Conservation (phyloP, 2,113 vertebrate genomes). For the Potamarius usumacintae region DNA sequence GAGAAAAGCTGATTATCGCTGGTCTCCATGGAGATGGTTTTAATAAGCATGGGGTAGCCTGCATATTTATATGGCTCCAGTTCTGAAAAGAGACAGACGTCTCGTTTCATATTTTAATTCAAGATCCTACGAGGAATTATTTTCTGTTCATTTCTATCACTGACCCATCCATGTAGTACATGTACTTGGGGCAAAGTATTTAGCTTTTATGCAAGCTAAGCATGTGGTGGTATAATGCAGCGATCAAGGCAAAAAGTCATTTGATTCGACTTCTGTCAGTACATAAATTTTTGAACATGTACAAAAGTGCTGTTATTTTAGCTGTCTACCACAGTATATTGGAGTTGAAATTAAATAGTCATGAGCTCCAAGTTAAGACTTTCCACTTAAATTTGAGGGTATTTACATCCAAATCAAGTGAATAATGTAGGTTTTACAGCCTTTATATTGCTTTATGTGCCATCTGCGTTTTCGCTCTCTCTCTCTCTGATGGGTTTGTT, state of each 20-base stretch:
- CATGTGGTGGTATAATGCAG: background rate
- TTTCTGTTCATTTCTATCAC: background rate
- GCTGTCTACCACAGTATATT: background rate
- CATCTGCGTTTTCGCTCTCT: background rate
- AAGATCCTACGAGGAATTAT: background rate
- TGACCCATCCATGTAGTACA: background rate
- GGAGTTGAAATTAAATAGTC: background rate
- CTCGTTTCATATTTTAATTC: background rate
- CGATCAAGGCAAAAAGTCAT: background rate
- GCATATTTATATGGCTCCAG: conserved; percentile 97
- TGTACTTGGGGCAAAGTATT: background rate
- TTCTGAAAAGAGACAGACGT: conserved; percentile 71
- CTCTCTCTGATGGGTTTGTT: background rate
- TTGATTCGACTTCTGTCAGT: background rate
- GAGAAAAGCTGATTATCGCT: conserved; percentile 91
- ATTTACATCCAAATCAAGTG: background rate
- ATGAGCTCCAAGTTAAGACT: background rate
- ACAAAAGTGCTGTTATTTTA: background rate
- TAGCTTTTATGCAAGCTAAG: background rate
- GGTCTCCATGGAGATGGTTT: conserved; percentile 95
- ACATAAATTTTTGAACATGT: background rate
- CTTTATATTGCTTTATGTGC: background rate
- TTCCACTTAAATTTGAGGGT: background rate
- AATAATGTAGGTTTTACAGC: background rate
- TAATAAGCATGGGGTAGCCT: conserved; percentile 97